Conservation (phyloP, 2,888 invertebrate genomes). For the Chloroclystis v-ata region DNA sequence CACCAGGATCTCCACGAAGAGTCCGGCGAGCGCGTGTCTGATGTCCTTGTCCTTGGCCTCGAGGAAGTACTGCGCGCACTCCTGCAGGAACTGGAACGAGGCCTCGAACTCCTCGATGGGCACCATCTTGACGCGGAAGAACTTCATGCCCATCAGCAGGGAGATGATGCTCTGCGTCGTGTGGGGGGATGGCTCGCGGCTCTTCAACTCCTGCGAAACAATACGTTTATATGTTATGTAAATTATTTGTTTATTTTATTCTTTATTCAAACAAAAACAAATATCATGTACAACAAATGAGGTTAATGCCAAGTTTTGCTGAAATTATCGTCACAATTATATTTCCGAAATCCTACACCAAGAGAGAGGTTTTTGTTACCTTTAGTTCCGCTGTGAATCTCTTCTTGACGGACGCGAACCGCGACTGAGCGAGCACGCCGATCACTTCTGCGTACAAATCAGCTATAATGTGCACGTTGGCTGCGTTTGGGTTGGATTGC, state of each 20-base stretch:
- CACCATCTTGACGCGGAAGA: constrained; percentile 96
- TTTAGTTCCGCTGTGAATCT: constrained; percentile 95
- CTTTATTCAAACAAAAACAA: no score
- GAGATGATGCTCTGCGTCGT: constrained; percentile 97
- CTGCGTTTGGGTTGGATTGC: constrained; percentile 95
- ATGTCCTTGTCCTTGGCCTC: constrained; percentile 99
- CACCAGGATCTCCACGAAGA: constrained; percentile 98
- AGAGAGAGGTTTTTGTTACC: no score
- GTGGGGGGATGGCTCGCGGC: constrained; percentile 92
- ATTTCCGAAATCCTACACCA: no score
- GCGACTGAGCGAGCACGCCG: constrained; percentile 95
- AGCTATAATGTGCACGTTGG: constrained; percentile 97
- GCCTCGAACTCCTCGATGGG: constrained; percentile 99
- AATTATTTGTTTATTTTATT: no score
- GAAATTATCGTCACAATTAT: no score
- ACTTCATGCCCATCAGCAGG: constrained; percentile 99
- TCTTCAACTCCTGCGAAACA: constrained; percentile 72
- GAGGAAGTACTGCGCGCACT: constrained; percentile 97
- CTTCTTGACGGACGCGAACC: constrained; percentile 94
- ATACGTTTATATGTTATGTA: background rate
- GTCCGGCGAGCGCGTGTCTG: constrained; percentile 97
- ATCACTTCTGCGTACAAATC: constrained; percentile 99
- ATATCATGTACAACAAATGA: no score
- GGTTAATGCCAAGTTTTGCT: no score
- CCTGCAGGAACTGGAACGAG: constrained; percentile 98